Evolutionary conservation across 2,888 invertebrate species (phyloP), one percentile per base, ranked within the genome.

Genomic region (Eupithecia inturbata): DNA sequence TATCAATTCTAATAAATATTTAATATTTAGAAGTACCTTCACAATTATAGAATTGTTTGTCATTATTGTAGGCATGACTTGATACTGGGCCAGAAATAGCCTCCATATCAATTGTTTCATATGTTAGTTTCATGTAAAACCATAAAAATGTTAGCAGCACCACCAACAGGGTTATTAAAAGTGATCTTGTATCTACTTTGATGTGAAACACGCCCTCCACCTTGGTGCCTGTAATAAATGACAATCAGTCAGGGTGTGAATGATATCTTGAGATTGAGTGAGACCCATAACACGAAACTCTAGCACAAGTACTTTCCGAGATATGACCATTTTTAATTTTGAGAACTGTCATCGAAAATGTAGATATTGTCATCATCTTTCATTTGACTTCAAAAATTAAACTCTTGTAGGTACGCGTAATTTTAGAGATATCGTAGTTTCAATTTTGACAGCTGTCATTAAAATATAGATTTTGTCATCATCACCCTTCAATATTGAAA

Each of bases 161-260:
- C 82, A 88, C 77, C 76, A 87, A 80, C 73, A 88, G 79, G 67
- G 84, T 79, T 79, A 91, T 78, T 78, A 87, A 73, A 73, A 88
- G 77, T 71, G 88, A 79, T 84, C 85, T 84, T 78, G 86, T 79
- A 77, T 84, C 87, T 73, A 87, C 85, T 85, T 63, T 73, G 36
- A 62, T 71, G 70, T 82, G 84, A 81, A 79, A 86, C 79, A 85
- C 81, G 79, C 85, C 92, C 89, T 89, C 88, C 91, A 92, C 91
- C 91, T 77, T 82, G 77, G 83, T 78, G 79, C 83, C 92, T 92
- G 92, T 90, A 92, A 92, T 81, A 82, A 83, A 82, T 76, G 74
- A 69, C 69, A 75, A 69, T 66, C 31, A 70, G 70, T 70, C 26
- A 75, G 19, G n/a, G 36, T 71, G 80, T 74, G 76, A 72, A 7